phyloP scores from a whole-genome alignment of 2,113 vertebrate genomes.

The Salvator merianae region DNA sequence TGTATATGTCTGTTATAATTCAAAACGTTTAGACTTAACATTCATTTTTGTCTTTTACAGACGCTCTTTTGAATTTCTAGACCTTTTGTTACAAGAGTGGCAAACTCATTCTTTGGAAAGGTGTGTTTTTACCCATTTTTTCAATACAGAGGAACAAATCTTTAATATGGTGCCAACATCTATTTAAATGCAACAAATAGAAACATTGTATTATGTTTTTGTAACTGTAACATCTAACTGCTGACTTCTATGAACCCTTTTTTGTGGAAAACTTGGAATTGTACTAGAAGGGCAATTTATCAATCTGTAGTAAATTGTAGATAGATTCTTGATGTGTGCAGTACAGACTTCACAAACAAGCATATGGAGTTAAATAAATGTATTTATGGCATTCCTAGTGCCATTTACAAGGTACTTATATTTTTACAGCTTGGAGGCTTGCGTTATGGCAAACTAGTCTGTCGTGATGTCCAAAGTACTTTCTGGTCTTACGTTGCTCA shows the following conservation, averaged over 20 bases:
- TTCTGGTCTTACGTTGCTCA: too few relatives aligned
- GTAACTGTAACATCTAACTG: neutral
- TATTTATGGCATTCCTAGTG: too few relatives aligned
- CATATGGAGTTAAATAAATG: neutral
- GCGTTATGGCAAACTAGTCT: too few relatives aligned
- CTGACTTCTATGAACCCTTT: neutral
- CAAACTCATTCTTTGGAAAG: constrained; percentile 88
- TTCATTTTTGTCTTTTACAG: constrained; percentile 68
- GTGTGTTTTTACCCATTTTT: constrained; percentile 65
- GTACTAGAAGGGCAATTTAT: neutral
- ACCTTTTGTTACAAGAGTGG: constrained; percentile 90
- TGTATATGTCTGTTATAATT: neutral
- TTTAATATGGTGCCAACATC: constrained; percentile 14
- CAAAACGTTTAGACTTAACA: neutral
- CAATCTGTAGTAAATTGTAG: neutral
- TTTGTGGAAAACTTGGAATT: neutral
- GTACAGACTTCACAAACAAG: neutral
- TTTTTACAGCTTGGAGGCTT: too few relatives aligned
- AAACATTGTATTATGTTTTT: neutral
- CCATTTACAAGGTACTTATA: too few relatives aligned
- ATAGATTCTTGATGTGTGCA: neutral
- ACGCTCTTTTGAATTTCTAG: constrained; percentile 92
- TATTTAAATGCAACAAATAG: constrained; percentile 14
- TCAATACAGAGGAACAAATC: neutral
- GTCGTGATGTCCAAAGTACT: too few relatives aligned